Conservation (phyloP, 2,888 invertebrate genomes). For the Luperina testacea region DNA sequence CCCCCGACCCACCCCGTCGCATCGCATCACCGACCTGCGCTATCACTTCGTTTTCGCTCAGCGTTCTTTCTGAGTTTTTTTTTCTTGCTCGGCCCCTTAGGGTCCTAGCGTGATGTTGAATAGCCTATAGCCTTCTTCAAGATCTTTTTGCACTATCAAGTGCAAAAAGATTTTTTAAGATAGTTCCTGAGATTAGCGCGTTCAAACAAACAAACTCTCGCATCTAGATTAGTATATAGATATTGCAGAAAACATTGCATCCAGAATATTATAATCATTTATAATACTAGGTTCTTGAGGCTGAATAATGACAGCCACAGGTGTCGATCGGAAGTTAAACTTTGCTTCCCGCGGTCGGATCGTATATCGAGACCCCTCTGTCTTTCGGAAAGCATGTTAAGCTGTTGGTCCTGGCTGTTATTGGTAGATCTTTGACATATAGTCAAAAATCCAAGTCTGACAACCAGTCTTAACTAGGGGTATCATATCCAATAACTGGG, state of each 20-base stretch:
- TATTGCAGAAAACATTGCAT: background rate
- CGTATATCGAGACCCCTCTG: background rate
- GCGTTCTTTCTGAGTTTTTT: background rate
- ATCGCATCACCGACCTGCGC: background rate
- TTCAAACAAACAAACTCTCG: background rate
- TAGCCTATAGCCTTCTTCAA: too few species aligned
- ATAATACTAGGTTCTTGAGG: background rate
- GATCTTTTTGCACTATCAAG: too few species aligned
- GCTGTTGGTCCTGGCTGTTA: background rate
- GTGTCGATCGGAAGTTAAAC: background rate
- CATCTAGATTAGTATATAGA: background rate
- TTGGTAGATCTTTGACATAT: background rate
- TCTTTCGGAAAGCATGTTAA: background rate
- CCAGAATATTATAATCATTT: background rate
- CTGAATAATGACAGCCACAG: background rate
- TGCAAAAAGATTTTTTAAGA: too few species aligned
- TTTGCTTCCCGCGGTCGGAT: background rate
- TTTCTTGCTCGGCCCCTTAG: background rate
- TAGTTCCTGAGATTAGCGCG: background rate
- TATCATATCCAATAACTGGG: background rate
- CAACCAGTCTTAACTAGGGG: background rate
- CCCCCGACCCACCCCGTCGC: background rate
- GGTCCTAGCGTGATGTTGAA: too few species aligned
- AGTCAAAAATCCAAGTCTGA: background rate
- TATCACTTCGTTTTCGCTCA: background rate